These are phyloP conservation scores for Amiota communis DNA, from an alignment of 2,888 invertebrate species.

Conservation along the genomic window DNA sequence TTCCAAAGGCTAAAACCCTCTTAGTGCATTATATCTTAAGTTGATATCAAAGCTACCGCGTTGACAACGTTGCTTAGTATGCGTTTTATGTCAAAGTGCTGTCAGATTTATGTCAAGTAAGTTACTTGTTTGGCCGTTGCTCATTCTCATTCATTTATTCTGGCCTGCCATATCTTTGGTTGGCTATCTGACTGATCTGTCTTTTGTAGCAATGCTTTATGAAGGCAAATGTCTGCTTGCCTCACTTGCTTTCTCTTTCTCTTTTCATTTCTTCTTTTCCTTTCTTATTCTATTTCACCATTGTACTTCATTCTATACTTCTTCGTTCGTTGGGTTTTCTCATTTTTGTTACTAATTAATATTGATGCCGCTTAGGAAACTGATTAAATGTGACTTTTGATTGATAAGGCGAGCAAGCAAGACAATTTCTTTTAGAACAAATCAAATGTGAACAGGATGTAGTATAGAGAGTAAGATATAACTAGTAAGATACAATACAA, in stretches of 20 bases:
- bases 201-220: too few species aligned
- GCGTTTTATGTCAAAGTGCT: slow-evolving; percentile 62
- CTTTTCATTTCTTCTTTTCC: too few species aligned
- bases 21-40: not conserved
- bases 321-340: too few species aligned
- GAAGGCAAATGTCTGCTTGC: too few species aligned
- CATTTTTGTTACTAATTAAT: slow-evolving; percentile 50
- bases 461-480: too few species aligned
- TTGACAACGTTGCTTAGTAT: slow-evolving; percentile 57
- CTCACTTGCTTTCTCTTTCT: too few species aligned
- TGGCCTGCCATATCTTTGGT: too few species aligned
- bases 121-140: not conserved
- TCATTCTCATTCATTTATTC: too few species aligned
- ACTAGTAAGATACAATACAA: not conserved
- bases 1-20: not conserved
- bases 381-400: slow-evolving; percentile 61
- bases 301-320: not conserved
- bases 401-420: slow-evolving; percentile 41
- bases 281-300: not conserved
- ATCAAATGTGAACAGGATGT: too few species aligned
- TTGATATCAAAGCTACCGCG: slow-evolving; percentile 23
- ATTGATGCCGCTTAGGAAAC: slow-evolving; percentile 51
- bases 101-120: slow-evolving; percentile 60
- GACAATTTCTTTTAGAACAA: too few species aligned
- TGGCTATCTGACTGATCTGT: too few species aligned